phyloP scores from a whole-genome alignment of 2,797 vertebrate genomes.

The Girardinus metallicus region DNA sequence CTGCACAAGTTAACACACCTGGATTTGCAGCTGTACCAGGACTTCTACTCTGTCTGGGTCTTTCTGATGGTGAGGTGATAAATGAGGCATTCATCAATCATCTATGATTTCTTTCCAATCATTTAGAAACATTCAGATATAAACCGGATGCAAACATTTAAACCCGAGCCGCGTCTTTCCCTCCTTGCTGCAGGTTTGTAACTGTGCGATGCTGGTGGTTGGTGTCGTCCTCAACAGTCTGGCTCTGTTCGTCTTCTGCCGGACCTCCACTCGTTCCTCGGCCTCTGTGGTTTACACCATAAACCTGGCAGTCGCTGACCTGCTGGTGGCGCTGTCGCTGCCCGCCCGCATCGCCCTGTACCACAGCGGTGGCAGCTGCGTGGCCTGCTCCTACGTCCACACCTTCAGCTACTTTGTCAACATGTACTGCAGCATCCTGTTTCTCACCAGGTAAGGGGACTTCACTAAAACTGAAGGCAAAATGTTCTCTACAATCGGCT shows the following conservation, averaged over 20 bases:
- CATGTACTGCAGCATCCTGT: constrained; percentile 97
- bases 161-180: background rate
- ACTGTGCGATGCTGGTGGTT: constrained; percentile 87
- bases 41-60: constrained; percentile 88
- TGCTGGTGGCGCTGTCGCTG: constrained; percentile 92
- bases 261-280: constrained; percentile 83
- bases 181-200: constrained; percentile 69
- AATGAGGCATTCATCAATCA: background rate
- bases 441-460: constrained; percentile 82
- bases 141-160: background rate
- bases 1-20: constrained; percentile 81
- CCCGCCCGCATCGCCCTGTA: constrained; percentile 90
- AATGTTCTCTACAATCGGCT: background rate
- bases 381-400: constrained; percentile 87
- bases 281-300: constrained; percentile 93
- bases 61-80: constrained; percentile 79
- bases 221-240: constrained; percentile 90
- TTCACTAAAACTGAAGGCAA: background rate
- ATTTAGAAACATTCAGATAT: background rate
- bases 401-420: constrained; percentile 95
- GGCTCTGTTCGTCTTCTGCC: constrained; percentile 91
- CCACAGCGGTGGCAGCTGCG: constrained; percentile 84
- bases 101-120: background rate
- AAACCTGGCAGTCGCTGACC: constrained; percentile 91
- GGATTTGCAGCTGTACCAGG: constrained; percentile 81